A percentile compares a stretch with the other conserved stretches of the same genome.
phyloP scores from a whole-genome alignment of 2,888 invertebrate species.

The Lasioglossum figueresi region DNA sequence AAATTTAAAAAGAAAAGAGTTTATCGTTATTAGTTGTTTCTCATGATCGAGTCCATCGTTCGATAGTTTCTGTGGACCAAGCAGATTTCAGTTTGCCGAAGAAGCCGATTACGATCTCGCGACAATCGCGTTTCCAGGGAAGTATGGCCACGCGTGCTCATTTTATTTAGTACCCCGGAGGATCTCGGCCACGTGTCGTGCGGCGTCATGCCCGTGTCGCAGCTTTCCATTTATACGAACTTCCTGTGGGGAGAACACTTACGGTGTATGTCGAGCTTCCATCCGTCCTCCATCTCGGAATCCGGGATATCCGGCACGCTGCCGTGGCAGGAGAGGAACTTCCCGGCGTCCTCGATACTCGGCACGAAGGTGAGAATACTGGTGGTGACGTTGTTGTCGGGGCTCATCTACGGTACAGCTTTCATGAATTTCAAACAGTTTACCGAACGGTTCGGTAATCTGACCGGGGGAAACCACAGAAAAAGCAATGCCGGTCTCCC shows the following conservation, averaged over 20 bases:
- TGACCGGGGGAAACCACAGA: background rate
- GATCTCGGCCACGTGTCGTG: background rate
- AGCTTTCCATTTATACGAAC: slow-evolving; percentile 28
- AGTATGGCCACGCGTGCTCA: background rate
- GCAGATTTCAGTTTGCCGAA: background rate
- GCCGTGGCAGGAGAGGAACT: slow-evolving; percentile 90
- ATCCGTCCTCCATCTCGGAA: slow-evolving; percentile 91
- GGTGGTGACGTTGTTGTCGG: slow-evolving; percentile 90
- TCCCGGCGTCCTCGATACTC: slow-evolving; percentile 92
- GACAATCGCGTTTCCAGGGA: background rate
- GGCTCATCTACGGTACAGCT: slow-evolving; percentile 85
- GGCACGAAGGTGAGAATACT: slow-evolving; percentile 92
- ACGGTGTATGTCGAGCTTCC: slow-evolving; percentile 94
- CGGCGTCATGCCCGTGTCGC: background rate
- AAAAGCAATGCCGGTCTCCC: slow-evolving; percentile 23
- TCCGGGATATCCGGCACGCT: slow-evolving; percentile 91
- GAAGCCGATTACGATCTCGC: background rate
- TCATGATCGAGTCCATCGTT: background rate
- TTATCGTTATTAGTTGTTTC: too few relatives aligned
- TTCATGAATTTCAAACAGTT: slow-evolving; percentile 72
- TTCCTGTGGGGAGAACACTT: slow-evolving; percentile 84
- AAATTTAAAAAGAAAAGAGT: too few relatives aligned
- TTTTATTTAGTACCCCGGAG: background rate
- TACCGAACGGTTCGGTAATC: slow-evolving; percentile 58
- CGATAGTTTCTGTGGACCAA: background rate